A percentile compares a stretch with the other conserved stretches of the same genome.
Evolutionary conservation across 2,113 vertebrate genomes (phyloP).

Genomic region (Lophochroa leadbeateri): DNA sequence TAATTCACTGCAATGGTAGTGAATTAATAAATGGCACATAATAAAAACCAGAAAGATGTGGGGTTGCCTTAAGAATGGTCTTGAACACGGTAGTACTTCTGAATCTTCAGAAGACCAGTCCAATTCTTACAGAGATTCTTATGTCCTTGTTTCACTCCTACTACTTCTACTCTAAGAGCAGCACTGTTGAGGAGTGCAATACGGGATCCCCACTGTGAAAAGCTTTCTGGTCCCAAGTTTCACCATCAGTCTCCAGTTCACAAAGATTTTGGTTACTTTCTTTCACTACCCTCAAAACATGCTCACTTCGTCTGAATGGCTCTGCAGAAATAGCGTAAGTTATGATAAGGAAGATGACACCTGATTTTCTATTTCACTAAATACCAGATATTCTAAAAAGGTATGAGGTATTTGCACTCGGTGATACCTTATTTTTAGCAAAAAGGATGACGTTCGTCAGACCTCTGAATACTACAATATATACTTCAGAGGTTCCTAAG

Average conservation of each 20-base stretch:
- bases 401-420: background rate
- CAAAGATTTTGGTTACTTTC: background rate
- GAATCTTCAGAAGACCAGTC: background rate
- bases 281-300: background rate
- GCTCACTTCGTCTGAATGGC: background rate
- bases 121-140: background rate
- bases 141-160: background rate
- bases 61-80: background rate
- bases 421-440: background rate
- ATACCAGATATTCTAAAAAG: background rate
- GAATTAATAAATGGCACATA: background rate
- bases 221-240: background rate
- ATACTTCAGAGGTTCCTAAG: background rate
- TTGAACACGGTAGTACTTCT: background rate
- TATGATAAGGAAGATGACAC: background rate
- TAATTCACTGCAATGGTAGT: accelerated
- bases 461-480: background rate
- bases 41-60: background rate
- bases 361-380: background rate
- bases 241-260: background rate
- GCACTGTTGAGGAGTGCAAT: background rate
- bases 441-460: background rate
- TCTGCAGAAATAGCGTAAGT: background rate
- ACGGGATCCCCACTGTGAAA: background rate
- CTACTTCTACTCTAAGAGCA: background rate